Conservation (phyloP, 1,140 invertebrate genomes). For the Brachionus koreanus region DNA sequence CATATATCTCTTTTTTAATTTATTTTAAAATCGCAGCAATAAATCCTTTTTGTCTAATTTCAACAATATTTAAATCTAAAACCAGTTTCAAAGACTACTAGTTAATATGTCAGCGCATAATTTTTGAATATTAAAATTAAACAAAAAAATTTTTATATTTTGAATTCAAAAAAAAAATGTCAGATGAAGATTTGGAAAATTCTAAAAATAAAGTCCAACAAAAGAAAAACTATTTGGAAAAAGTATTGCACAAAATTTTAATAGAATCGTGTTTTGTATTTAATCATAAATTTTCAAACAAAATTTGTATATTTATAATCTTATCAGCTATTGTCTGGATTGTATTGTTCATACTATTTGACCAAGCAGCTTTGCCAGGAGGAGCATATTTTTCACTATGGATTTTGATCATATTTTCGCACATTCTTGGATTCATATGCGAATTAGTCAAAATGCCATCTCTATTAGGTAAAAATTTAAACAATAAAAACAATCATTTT, state of each 20-base stretch:
- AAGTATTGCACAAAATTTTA: background rate
- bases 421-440: slow-evolving; percentile 15
- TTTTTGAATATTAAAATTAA: too few species aligned
- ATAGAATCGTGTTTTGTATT: background rate
- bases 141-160: background rate
- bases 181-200: background rate
- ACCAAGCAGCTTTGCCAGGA: background rate
- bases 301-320: background rate
- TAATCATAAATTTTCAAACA: background rate
- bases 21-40: too few species aligned
- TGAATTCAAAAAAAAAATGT: background rate
- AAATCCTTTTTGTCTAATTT: too few species aligned
- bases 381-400: slow-evolving; percentile 25
- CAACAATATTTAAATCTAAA: too few species aligned
- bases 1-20: too few species aligned
- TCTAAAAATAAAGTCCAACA: background rate
- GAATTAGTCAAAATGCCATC: slow-evolving; percentile 20
- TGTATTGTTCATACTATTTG: background rate
- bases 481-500: background rate
- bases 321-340: background rate
- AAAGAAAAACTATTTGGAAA: background rate
- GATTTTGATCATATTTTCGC: background rate
- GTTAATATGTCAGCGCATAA: too few species aligned
- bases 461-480: background rate
- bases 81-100: too few species aligned